phyloP scores from a whole-genome alignment of 2,888 invertebrate species.

The Cephus nigrinus region DNA sequence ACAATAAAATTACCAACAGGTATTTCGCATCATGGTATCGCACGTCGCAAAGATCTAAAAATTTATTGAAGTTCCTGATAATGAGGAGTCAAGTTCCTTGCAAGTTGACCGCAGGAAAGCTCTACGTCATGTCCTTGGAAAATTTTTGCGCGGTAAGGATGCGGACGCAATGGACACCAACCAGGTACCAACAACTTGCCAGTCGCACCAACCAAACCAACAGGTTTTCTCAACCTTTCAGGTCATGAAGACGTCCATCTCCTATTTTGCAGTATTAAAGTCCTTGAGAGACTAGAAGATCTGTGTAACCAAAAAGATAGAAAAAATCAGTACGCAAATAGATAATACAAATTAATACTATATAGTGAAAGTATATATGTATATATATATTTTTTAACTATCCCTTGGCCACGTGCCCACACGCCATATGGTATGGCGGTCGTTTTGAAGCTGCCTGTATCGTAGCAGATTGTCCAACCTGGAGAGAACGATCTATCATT shows the following conservation, averaged over 20 bases:
- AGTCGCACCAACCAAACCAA: too few species aligned
- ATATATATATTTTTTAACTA: not conserved
- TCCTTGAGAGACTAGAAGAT: conserved; percentile 11
- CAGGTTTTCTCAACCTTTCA: not conserved
- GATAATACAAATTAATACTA: too few species aligned
- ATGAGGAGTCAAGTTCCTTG: conserved; percentile 37
- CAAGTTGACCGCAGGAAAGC: conserved; percentile 41
- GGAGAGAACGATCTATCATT: conserved; percentile 40
- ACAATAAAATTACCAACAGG: conserved; percentile 2
- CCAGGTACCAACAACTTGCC: too few species aligned
- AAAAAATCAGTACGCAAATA: too few species aligned
- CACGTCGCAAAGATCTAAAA: conserved; percentile 38
- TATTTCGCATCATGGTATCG: conserved; percentile 39
- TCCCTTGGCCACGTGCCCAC: conserved; percentile 13
- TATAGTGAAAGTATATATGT: too few species aligned
- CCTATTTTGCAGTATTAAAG: conserved; percentile 24
- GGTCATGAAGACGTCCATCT: conserved; percentile 26
- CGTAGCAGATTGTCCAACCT: conserved; percentile 31
- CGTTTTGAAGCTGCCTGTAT: not conserved
- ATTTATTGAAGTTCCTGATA: conserved; percentile 38
- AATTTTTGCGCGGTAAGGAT: conserved; percentile 45
- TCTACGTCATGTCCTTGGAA: conserved; percentile 42
- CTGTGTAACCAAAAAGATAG: too few species aligned
- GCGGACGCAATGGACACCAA: too few species aligned
- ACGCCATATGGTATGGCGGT: conserved; percentile 17